Evolutionary conservation across 2,888 invertebrate species (phyloP).

Genomic region (Coelinius sp.): DNA sequence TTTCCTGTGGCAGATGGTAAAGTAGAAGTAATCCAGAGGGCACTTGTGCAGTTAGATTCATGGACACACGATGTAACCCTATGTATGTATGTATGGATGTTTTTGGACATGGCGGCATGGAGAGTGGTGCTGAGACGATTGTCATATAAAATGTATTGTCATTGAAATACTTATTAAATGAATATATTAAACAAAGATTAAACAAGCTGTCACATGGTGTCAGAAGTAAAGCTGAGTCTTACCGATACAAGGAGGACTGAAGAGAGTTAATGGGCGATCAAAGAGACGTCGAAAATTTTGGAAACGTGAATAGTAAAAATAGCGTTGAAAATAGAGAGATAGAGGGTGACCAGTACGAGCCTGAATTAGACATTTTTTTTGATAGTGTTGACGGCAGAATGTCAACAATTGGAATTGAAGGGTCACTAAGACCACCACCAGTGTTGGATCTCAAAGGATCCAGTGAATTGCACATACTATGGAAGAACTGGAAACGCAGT

Average conservation of each 20-base stretch:
- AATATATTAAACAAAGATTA: neutral
- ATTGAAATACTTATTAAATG: neutral
- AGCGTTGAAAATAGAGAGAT: neutral
- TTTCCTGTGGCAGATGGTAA: no score
- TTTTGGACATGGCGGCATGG: no score
- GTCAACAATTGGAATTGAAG: neutral
- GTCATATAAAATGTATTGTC: no score
- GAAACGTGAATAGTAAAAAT: neutral
- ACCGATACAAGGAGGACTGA: neutral
- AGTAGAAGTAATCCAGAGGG: no score
- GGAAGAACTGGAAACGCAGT: slow-evolving; percentile 46
- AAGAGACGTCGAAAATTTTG: neutral
- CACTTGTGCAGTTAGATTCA: no score
- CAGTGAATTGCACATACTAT: slow-evolving; percentile 13
- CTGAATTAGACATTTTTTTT: neutral
- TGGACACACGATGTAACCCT: no score
- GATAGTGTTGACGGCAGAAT: neutral
- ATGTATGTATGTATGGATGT: no score
- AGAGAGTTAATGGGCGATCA: neutral
- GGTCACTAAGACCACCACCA: slow-evolving; percentile 1
- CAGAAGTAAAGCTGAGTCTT: neutral
- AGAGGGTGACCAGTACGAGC: neutral
- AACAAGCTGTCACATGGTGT: neutral
- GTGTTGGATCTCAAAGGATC: neutral
- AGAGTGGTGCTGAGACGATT: no score